Evolutionary conservation across 2,888 invertebrate species (phyloP), one percentile per base, ranked within the genome.

Genomic region (Belgica antarctica): DNA sequence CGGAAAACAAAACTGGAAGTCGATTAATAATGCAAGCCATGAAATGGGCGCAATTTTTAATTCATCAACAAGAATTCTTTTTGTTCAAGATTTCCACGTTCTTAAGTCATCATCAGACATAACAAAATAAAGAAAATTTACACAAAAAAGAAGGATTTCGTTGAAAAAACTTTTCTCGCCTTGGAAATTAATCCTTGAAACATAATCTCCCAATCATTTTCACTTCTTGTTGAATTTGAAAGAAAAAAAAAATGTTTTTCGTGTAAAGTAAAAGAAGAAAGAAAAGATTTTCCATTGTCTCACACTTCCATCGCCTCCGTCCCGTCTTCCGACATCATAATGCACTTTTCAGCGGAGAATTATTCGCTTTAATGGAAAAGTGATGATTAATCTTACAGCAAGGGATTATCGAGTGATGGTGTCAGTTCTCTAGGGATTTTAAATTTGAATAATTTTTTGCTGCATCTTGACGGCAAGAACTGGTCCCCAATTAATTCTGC

Each of bases 151-250:
- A 59, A 61, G 31, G 17, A 12, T 27, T 61, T 22, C 61, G 28
- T 17, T 12, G n/a, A 62, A 62, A 62, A 27, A 15, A 27, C 28
- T 41, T 17, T 27, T 65, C 47, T 41, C 65, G 19, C 36, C 27
- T 31, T 17, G 1, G 62, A 47, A 47, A 22, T 46, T 65, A 65
- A 65, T 65, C 65, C 47, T 65, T 15, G 22, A 65, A 65, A 65
- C 65, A 65, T 65, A 65, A 65, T 65, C 65, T 65, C 25, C 15
- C 65, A 65, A 65, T 65, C 46, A 65, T 25, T 65, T 27, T 65
- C 27, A 24, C 41, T 12, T 63, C 63, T 12, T 63, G 36, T 65
- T 36, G 1, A 19, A 47, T 65, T 8, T 19, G 59, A 52, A 52
- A 52, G 24, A 59, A 22, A 8, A 15, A 62, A 62, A 28, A n/a